phyloP scores from a whole-genome alignment of 2,797 vertebrate genomes.

The Microctenopoma stevenorrisi region DNA sequence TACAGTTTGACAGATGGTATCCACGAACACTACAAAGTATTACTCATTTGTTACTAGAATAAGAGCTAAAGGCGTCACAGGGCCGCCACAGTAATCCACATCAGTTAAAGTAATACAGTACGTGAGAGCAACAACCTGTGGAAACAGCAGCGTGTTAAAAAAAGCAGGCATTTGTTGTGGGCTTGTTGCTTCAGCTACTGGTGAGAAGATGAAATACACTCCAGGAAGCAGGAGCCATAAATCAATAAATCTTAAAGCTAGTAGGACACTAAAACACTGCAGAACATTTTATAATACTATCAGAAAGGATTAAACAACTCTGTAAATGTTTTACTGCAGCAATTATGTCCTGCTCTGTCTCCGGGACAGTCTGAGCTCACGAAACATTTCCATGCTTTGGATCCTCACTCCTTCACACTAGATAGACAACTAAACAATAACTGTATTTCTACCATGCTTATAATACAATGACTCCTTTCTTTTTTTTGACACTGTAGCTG shows the following conservation, averaged over 20 bases:
- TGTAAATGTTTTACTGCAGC: neutral
- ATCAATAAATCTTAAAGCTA: neutral
- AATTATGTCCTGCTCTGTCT: neutral
- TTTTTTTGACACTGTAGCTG: neutral
- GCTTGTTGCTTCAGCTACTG: neutral
- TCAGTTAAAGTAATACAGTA: conserved; percentile 24
- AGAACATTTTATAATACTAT: neutral
- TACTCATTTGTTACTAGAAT: neutral
- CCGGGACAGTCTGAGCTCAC: neutral
- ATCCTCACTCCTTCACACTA: neutral
- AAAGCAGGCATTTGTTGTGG: neutral
- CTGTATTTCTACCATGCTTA: neutral
- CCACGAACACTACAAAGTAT: neutral
- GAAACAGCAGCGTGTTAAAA: conserved; percentile 15
- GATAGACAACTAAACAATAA: neutral
- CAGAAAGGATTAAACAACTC: neutral
- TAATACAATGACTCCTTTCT: too few species aligned
- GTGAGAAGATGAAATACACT: neutral
- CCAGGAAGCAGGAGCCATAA: neutral
- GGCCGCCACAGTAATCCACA: neutral
- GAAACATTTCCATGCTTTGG: neutral
- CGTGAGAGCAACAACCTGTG: neutral
- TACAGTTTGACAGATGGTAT: conserved; percentile 8
- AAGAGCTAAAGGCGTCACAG: conserved; percentile 1
- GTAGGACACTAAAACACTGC: neutral